A percentile compares a stretch with the other conserved stretches of the same genome.
Evolutionary conservation across 2,113 vertebrate species (phyloP).

Genomic region (Pygoscelis adeliae): DNA sequence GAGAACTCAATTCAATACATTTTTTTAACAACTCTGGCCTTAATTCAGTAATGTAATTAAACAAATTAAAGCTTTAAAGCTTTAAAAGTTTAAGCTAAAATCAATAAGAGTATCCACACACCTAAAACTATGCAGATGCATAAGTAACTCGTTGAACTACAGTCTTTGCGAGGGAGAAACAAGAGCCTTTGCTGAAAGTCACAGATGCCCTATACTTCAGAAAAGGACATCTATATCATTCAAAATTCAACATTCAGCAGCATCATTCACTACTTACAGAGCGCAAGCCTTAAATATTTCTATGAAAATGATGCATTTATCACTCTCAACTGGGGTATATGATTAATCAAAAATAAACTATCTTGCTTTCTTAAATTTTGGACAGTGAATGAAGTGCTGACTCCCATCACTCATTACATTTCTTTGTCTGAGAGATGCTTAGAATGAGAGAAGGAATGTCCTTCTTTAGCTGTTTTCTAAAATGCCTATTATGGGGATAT

Average conservation of each 20-base stretch:
- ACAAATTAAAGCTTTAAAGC: neutral
- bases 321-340: neutral
- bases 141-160: neutral
- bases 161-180: neutral
- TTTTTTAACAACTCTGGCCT: neutral
- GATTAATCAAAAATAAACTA: neutral
- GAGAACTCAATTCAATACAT: neutral
- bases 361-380: neutral
- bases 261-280: neutral
- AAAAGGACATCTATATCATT: neutral
- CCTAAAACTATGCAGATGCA: neutral
- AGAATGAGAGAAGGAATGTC: neutral
- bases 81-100: neutral
- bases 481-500: neutral
- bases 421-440: neutral
- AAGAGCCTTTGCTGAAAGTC: neutral
- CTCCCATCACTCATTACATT: neutral
- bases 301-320: neutral
- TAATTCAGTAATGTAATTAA: slow-evolving; percentile 24
- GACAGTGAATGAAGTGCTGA: neutral
- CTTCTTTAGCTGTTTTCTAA: neutral
- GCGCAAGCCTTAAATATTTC: neutral
- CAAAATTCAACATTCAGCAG: neutral
- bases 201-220: neutral
- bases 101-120: neutral